phyloP scores from a whole-genome alignment of 2,888 invertebrate species.

The Seira ritae region DNA sequence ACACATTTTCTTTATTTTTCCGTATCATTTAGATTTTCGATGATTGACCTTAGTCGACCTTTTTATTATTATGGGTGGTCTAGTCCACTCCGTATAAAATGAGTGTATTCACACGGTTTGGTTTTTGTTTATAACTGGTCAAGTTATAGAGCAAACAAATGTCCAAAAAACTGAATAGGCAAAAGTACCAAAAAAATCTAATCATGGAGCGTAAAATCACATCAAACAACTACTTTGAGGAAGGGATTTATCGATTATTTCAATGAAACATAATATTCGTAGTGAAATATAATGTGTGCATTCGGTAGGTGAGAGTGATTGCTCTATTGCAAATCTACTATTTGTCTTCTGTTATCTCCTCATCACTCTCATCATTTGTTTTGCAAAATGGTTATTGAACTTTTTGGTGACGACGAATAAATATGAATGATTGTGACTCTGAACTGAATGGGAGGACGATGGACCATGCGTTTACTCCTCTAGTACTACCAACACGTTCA shows the following conservation, averaged over 20 bases:
- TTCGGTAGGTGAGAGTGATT: background rate
- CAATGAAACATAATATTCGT: conserved; percentile 18
- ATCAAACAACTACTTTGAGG: conserved; percentile 41
- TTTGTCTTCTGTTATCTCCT: conserved; percentile 36
- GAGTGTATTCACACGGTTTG: background rate
- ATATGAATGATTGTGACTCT: conserved; percentile 3
- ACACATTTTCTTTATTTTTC: too few species aligned
- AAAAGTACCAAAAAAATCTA: background rate
- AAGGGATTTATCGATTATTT: conserved; percentile 51
- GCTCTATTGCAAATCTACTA: conserved; percentile 27
- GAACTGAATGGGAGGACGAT: conserved; percentile 3
- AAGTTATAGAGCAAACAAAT: background rate
- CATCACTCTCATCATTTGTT: conserved; percentile 38
- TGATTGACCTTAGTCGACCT: background rate
- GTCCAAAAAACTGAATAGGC: background rate
- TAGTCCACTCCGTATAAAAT: background rate
- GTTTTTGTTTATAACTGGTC: too few species aligned
- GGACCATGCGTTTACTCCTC: conserved; percentile 2
- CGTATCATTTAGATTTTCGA: background rate
- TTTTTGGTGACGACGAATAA: conserved; percentile 16
- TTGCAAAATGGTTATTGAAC: conserved; percentile 58
- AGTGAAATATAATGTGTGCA: background rate
- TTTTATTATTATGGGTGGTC: background rate
- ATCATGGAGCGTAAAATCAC: background rate
- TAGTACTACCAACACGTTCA: too few species aligned